These are phyloP conservation scores for Geococcyx californianus DNA, from an alignment of 2,113 vertebrate species.

Conservation along the genomic window DNA sequence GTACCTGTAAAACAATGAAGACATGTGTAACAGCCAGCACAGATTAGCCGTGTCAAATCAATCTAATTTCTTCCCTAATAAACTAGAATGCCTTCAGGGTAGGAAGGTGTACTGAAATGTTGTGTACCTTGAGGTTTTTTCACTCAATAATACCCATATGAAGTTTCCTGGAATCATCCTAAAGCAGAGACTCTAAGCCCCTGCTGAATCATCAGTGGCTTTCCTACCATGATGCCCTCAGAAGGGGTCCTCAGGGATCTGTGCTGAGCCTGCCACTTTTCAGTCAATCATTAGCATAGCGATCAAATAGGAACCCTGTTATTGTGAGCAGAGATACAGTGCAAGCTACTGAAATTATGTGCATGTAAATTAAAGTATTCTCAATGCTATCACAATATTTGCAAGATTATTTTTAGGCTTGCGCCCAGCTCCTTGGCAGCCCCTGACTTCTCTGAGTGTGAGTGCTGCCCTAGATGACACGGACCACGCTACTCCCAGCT, in stretches of 20 bases:
- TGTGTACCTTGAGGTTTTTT: not conserved
- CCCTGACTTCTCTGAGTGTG: not conserved
- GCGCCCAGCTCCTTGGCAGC: not conserved
- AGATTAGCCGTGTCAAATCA: not conserved
- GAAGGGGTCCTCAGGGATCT: not conserved
- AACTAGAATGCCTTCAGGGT: not conserved
- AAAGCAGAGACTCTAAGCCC: not conserved
- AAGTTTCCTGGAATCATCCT: not conserved
- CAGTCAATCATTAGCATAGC: rapidly evolving
- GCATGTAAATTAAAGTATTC: not conserved
- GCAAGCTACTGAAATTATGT: rapidly evolving
- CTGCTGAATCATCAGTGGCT: not conserved
- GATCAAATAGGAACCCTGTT: not conserved
- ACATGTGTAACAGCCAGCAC: not conserved
- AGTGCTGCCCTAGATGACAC: not conserved
- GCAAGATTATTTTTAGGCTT: not conserved
- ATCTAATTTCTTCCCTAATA: not conserved
- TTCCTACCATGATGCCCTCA: not conserved
- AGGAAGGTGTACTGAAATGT: not conserved
- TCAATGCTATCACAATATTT: not conserved
- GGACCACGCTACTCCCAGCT: not conserved
- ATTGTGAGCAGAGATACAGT: not conserved
- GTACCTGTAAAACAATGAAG: not conserved
- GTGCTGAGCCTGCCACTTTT: not conserved
- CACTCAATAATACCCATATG: not conserved